Base-by-base conservation (phyloP, 2,888 invertebrate genomes). In the Taphrorychus bicolor region DNA sequence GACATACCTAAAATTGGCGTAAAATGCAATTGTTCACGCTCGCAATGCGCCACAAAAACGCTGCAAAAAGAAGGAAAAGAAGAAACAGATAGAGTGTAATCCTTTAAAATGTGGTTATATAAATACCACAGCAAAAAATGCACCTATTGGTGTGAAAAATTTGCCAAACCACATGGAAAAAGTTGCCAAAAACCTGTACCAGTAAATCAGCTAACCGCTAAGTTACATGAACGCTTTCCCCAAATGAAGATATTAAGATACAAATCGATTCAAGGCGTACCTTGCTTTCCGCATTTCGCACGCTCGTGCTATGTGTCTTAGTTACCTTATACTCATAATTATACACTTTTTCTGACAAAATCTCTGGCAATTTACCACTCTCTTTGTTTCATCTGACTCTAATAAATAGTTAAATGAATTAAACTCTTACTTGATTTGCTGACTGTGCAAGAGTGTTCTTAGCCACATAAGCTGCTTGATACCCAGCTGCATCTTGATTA, bases 391-490 rank as follows among this genome's bases (percentile, higher is more conserved):
- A 32, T 32, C 11, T 32, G 32, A 32, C 5, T 7, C 32, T 11
- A 32, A 32, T 32, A 11, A 32, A 32, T 11, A 7, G 32, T 5
- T 32, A 32, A 32, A 32, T 11, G 5, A 7, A 32, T 32, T 18
- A 21, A 14, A 18, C 3, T 73, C 79, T 78, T 78, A 82, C 82
- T 66, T 79, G 81, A 0, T 89, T 88, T 0, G 92, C 92, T 0
- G 91, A 88, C 77, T 92, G 91, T 0, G 92, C 92, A 41, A 92
- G 77, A 0, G 90, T 90, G 75, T 89, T 92, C 82, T 92, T 91
- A 0, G 92, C 92, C 3, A 90, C 88, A 76, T 89, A 92, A 0
- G 92, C 91, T 0, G 92, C 92, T 78, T 92, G 92, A 66, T 89
- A 88, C 0, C 89, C 92, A 0, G 92, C 92, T 0, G 89, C 88